These are phyloP conservation scores for Campopleginae sp. DNA, from an alignment of 2,888 invertebrate genomes.

Conservation along the genomic window DNA sequence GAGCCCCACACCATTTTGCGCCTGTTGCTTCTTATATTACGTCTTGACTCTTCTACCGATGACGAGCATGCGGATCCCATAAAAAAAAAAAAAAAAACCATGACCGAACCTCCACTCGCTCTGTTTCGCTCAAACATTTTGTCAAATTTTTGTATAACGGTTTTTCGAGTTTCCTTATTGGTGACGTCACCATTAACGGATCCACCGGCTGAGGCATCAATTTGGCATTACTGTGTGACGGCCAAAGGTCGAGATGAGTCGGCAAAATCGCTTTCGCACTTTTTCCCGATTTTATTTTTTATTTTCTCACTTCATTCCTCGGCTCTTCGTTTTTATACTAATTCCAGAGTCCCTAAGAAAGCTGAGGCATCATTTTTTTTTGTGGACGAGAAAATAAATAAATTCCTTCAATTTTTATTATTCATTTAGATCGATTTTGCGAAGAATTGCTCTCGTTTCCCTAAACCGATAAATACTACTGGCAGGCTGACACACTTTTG, in stretches of 20 bases:
- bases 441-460: neutral
- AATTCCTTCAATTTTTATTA: too few species aligned
- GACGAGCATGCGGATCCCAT: constrained; percentile 46
- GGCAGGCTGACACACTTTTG: neutral
- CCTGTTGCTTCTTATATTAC: constrained; percentile 61
- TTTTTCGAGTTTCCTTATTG: neutral
- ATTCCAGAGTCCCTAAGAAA: neutral
- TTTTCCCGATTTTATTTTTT: neutral
- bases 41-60: constrained; percentile 51
- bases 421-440: neutral
- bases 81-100: constrained; percentile 30
- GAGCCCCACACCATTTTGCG: constrained; percentile 56
- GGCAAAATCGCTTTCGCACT: too few species aligned
- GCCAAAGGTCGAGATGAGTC: neutral
- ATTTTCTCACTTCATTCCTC: neutral
- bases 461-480: neutral
- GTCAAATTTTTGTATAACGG: constrained; percentile 8
- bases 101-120: constrained; percentile 7
- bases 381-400: neutral
- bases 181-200: neutral
- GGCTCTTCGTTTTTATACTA: neutral
- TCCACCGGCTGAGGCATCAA: neutral
- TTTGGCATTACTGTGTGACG: neutral
- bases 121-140: neutral
- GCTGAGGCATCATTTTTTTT: neutral